Conservation (phyloP, 1,140 invertebrate genomes). For the Aphis gossypii region DNA sequence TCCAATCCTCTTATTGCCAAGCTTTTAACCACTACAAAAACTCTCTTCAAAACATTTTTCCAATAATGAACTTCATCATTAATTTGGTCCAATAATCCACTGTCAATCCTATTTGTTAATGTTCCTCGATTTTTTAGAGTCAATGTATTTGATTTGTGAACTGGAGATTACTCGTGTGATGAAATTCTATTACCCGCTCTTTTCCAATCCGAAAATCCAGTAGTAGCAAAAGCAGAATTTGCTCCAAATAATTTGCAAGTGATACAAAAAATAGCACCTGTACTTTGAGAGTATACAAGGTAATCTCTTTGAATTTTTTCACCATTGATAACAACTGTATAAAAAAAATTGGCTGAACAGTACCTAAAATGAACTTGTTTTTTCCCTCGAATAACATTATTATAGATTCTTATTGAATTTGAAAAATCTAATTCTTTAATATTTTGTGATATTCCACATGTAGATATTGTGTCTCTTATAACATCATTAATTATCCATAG, state of each 20-base stretch:
- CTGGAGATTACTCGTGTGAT: neutral
- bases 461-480: slow-evolving; percentile 15
- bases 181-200: neutral
- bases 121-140: neutral
- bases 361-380: neutral
- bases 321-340: neutral
- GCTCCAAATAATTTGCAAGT: slow-evolving; percentile 17
- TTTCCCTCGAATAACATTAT: slow-evolving; percentile 5
- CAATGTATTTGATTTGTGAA: neutral
- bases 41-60: slow-evolving; percentile 26
- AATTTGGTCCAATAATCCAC: neutral
- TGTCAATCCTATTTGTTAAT: slow-evolving; percentile 7
- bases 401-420: neutral
- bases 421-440: neutral
- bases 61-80: slow-evolving; percentile 20
- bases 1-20: slow-evolving; percentile 22
- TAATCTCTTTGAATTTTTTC: neutral
- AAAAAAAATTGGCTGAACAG: neutral
- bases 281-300: neutral
- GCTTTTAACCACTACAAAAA: slow-evolving; percentile 19
- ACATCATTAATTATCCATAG: neutral
- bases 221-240: neutral
- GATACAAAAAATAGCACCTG: slow-evolving; percentile 5
- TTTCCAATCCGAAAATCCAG: neutral
- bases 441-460: slow-evolving; percentile 12